Percentiles rank a stretch among this genome's conserved stretches.
These are phyloP conservation scores for Bubo blakistoni DNA, from an alignment of 2,113 vertebrate species.

Conservation along the genomic window DNA sequence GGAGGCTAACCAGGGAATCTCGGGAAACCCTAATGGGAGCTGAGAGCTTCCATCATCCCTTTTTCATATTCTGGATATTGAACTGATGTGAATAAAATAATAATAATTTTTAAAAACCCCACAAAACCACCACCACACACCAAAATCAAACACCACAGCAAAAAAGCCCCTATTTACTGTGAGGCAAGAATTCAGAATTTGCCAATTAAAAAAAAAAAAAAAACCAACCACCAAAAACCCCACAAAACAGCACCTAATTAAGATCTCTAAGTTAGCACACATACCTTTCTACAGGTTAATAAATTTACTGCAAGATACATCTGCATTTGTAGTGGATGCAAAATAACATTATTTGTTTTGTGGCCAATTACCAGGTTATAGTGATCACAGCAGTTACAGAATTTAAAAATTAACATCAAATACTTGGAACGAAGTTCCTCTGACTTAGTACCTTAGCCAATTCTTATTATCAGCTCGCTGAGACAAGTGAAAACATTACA, in stretches of 20 bases:
- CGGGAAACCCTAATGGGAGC: not conserved
- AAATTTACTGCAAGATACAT: not conserved
- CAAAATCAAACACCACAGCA: not conserved
- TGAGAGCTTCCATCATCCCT: not conserved
- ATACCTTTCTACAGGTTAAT: not conserved
- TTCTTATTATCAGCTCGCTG: not conserved
- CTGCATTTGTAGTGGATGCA: not conserved
- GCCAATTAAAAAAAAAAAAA: too few relatives aligned
- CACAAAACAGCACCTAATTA: not conserved
- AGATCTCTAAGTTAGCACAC: not conserved
- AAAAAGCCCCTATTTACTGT: not conserved
- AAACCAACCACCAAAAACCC: accelerated
- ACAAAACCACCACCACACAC: not conserved
- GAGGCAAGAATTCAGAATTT: not conserved
- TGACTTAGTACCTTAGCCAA: not conserved
- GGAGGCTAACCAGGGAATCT: not conserved
- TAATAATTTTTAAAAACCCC: not conserved
- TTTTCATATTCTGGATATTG: not conserved
- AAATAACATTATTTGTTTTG: not conserved
- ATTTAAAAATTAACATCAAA: not conserved
- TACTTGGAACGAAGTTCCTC: not conserved
- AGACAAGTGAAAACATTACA: not conserved
- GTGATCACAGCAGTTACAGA: not conserved
- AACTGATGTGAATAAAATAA: not conserved
- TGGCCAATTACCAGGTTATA: not conserved